Percentiles rank a stretch among this genome's conserved stretches.
Evolutionary conservation across 2,888 invertebrate genomes (phyloP).

Genomic region (Andrena trimmerana): DNA sequence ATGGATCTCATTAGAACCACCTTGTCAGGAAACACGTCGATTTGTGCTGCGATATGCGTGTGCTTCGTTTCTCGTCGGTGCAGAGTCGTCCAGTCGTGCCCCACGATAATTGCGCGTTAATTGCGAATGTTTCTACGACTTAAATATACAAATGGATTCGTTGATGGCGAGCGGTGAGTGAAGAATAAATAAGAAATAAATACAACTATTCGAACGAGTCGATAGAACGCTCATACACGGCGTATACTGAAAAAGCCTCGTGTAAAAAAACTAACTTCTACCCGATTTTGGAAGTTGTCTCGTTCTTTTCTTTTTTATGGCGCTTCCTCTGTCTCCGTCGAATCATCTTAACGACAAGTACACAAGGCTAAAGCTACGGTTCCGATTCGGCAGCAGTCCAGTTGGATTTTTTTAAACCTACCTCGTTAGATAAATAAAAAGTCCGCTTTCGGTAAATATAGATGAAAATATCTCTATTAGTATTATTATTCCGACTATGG

Average conservation of each 20-base stretch:
- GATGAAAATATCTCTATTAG: constrained; percentile 57
- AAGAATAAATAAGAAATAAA: constrained; percentile 65
- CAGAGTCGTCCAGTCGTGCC: constrained; percentile 30
- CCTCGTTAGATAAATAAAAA: constrained; percentile 59
- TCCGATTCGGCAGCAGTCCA: constrained; percentile 54
- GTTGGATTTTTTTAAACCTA: constrained; percentile 33
- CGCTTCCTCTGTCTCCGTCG: constrained; percentile 19
- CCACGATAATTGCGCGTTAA: constrained; percentile 35
- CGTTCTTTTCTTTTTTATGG: neutral
- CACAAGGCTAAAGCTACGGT: constrained; percentile 41
- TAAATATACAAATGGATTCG: constrained; percentile 58
- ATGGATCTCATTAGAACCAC: constrained; percentile 7
- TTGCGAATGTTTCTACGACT: constrained; percentile 49
- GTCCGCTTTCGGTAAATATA: constrained; percentile 56
- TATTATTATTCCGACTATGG: constrained; percentile 44
- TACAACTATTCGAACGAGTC: constrained; percentile 42
- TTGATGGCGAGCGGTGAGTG: constrained; percentile 65
- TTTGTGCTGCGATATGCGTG: constrained; percentile 67
- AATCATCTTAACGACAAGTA: constrained; percentile 36
- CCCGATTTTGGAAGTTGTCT: constrained; percentile 69
- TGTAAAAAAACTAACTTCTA: constrained; percentile 73
- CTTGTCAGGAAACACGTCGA: constrained; percentile 40
- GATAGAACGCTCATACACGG: constrained; percentile 66
- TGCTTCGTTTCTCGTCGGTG: constrained; percentile 39
- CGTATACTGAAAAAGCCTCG: constrained; percentile 71